Base-by-base conservation (phyloP, 2,113 vertebrate genomes). In the Camelus bactrianus region DNA sequence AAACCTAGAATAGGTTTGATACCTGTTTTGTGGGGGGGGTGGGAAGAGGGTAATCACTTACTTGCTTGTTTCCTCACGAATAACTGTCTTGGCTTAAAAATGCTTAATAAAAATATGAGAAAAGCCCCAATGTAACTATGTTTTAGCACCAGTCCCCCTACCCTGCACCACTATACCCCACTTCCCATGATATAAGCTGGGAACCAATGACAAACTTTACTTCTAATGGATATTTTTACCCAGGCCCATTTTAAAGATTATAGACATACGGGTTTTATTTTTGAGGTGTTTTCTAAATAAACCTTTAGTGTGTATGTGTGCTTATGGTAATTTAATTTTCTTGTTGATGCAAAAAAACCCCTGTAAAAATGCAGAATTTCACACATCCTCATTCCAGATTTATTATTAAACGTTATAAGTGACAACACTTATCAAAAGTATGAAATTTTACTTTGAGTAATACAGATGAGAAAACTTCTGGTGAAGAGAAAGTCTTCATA, bases 201-300 rank as follows among this genome's bases (percentile, higher is more conserved):
- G 4, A 92, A 90, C 4, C 8, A 60, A 54, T 28, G 26, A 94
- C 11, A 73, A 64, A 38, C 80, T 96, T 84, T 77, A 75, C 17
- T 81, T 12, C 26, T 81, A 26, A 84, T 48, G 14, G 10, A 30
- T 87, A 96, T 91, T 95, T 91, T 91, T 92, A 82, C 4, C 58
- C 3, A 9, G 30, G 30, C 62, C 26, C 19, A 50, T 81, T 95
- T 79, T 83, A 89, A 85, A 94, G 15, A 79, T 5, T 54, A 54
- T 79, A 2, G 8, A 75, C 48, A 75, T 73, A 77, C 2, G 4
- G 16, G 3, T 81, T 97, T 65, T 91, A 94, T 65, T 98, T 98
- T 98, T 95, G 87, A 97, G 30, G 10, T 77, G 69, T 96, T 96
- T 95, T 86, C 52, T 94, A 97, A 97, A 97, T 97, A 95, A 85